Conservation (phyloP, 2,797 vertebrate species). For the Lepus townsendii region DNA sequence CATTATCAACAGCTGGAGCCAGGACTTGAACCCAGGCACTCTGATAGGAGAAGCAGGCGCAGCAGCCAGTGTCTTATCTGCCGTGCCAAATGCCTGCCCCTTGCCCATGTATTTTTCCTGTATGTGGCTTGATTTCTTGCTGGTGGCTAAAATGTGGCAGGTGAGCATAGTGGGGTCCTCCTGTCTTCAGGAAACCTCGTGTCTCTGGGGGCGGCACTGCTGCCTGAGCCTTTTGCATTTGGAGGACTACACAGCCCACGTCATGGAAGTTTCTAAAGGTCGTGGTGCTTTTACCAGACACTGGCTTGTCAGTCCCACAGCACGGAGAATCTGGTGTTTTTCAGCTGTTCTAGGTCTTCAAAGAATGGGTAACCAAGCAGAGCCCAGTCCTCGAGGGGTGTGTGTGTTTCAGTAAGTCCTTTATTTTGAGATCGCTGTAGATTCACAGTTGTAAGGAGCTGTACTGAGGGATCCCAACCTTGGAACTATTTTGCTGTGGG, state of each 20-base stretch:
- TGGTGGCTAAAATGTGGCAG: not conserved
- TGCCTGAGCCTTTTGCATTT: not conserved
- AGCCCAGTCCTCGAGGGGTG: not conserved
- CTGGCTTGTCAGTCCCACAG: not conserved
- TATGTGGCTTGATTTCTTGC: not conserved
- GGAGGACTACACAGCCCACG: not conserved
- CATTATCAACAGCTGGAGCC: too few species aligned
- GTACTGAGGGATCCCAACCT: not conserved
- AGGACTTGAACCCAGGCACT: too few species aligned
- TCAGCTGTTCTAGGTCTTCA: not conserved
- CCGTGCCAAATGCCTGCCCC: not conserved
- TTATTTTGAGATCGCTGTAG: constrained; percentile 51
- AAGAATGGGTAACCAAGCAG: not conserved
- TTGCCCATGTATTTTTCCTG: not conserved
- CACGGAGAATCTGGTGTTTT: not conserved
- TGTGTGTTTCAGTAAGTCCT: constrained; percentile 8
- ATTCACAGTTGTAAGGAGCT: constrained; percentile 37
- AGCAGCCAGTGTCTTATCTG: too few species aligned
- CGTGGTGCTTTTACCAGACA: not conserved
- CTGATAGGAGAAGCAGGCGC: too few species aligned
- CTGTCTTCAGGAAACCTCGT: not conserved
- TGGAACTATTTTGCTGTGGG: constrained; percentile 12
- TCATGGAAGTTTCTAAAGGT: not conserved
- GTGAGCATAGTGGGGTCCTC: not conserved
- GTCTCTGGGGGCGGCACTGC: not conserved